Conservation (phyloP, 1,140 invertebrate species). For the Calephelis nemesis region DNA sequence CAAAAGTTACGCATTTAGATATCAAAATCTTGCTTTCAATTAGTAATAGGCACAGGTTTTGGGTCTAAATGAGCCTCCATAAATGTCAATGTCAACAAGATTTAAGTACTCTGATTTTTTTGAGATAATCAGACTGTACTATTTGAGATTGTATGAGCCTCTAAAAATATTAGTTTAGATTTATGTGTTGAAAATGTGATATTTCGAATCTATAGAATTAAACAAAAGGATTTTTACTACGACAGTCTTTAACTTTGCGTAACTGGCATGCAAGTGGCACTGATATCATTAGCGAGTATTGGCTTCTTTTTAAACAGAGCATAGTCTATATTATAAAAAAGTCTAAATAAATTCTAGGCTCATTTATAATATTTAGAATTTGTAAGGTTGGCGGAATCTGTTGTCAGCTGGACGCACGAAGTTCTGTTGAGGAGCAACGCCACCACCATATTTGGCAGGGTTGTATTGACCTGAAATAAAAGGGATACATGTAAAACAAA, state of each 20-base stretch:
- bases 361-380: constrained; percentile 43
- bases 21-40: neutral
- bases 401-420: constrained; percentile 48
- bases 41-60: no score
- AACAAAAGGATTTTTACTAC: neutral
- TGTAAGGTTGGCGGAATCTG: constrained; percentile 62
- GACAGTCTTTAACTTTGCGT: neutral
- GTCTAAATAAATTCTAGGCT: constrained; percentile 22
- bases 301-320: constrained; percentile 14
- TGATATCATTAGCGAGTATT: constrained; percentile 5
- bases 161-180: neutral
- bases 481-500: constrained; percentile 11
- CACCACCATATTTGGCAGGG: constrained; percentile 62
- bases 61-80: neutral
- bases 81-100: no score
- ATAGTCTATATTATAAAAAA: constrained; percentile 17
- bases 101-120: no score
- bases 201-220: neutral
- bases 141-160: no score
- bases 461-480: constrained; percentile 67
- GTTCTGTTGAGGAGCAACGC: constrained; percentile 42
- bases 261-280: neutral
- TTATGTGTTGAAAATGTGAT: neutral
- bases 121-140: no score
- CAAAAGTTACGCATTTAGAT: constrained; percentile 7